Evolutionary conservation across 2,113 vertebrate species (phyloP).

Genomic region (Vireo altiloquus): DNA sequence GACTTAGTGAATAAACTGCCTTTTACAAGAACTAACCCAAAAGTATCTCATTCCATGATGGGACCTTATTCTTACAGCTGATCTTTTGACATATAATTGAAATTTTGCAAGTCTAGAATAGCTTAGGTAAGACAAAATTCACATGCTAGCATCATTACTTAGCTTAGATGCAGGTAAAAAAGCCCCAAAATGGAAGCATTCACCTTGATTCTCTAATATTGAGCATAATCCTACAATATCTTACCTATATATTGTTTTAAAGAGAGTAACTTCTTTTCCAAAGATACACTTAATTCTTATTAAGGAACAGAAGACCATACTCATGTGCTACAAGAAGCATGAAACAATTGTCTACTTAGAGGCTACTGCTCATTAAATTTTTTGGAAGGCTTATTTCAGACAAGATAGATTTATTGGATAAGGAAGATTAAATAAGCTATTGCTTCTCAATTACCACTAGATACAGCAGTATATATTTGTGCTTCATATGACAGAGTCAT

Average conservation of each 20-base stretch:
- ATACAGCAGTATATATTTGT: neutral
- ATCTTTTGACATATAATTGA: neutral
- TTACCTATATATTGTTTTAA: neutral
- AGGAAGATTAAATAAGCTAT: neutral
- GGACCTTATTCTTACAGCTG: neutral
- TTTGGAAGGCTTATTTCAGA: neutral
- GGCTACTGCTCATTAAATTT: neutral
- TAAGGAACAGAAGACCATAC: neutral
- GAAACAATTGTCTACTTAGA: neutral
- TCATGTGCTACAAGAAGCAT: fast-evolving
- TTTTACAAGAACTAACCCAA: neutral
- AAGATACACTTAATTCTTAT: neutral
- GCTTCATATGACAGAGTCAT: neutral
- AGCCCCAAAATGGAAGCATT: neutral
- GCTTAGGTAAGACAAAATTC: neutral
- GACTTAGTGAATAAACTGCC: neutral
- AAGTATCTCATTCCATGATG: neutral
- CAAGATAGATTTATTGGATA: neutral
- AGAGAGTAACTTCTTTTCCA: neutral
- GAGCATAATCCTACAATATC: neutral
- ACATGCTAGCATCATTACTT: neutral
- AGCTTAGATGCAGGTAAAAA: neutral
- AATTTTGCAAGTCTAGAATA: neutral
- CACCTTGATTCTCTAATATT: neutral
- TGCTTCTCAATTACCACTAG: neutral